Evolutionary conservation across 2,888 invertebrate genomes (phyloP), one percentile per base, ranked within the genome.

Genomic region (Catotricha subobsoleta): DNA sequence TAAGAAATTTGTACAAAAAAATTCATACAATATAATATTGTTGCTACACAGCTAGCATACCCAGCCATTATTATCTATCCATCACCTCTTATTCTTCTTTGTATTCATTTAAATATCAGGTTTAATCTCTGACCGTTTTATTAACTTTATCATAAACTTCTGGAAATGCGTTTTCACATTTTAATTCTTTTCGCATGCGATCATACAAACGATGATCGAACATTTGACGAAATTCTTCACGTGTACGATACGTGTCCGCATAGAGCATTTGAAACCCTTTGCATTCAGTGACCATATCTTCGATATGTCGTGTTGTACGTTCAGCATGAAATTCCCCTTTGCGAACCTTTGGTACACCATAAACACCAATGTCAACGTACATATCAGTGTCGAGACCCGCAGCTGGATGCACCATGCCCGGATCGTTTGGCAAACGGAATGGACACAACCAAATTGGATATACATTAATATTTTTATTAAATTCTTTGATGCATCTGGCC

Each of bases 381-480:
- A 84, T 71, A 19, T 27, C 15, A 5, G n/a, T 8, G 3, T 25
- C 36, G 1, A 37, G n/a, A 15, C 20, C 31, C 12, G 51, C 72
- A 65, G 38, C 60, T 10, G 78, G 69, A 52, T 72, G 74, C 41
- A 86, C 62, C 65, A 83, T 72, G 1, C 86, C 86, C 0, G 80
- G 80, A 44, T 72, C 59, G 46, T 70, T 64, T 40, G 70, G 72
- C 45, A 86, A 60, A 51, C 68, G 72, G 60, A 83, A 82, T 0
- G 86, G 84, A 52, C 86, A 86, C 46, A 87, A 53, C 84, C 86
- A 87, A 3, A 86, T 60, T 0, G 86, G 86, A 53, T 83, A 86
- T 25, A 84, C 69, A 65, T 74, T 61, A 44, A 82, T 67, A 52
- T 74, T 71, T 8, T 71, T 55, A 52, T 83, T 72, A 53, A 86